Evolutionary conservation across 2,113 vertebrate species (phyloP).

Genomic region (Actenoides lindsayi): DNA sequence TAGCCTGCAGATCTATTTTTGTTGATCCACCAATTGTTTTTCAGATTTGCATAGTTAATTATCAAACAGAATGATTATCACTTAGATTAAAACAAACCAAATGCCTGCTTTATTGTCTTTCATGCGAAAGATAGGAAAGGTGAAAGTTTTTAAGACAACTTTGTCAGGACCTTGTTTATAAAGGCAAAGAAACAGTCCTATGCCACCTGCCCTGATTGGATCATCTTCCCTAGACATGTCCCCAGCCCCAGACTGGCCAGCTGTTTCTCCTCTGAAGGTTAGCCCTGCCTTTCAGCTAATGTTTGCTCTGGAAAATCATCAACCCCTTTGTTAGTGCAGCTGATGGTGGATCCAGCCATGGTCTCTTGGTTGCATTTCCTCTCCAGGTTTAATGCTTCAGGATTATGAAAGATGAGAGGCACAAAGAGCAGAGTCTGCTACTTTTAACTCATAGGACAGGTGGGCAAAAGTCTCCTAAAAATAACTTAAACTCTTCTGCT

Average conservation of each 20-base stretch:
- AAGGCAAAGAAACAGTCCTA: background rate
- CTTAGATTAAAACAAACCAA: slow-evolving; percentile 26
- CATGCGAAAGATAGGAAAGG: background rate
- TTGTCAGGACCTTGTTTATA: background rate
- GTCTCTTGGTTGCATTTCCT: background rate
- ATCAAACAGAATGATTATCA: slow-evolving; percentile 2
- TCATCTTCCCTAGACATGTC: background rate
- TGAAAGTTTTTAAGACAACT: background rate
- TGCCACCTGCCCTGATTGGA: background rate
- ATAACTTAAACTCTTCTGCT: slow-evolving; percentile 28
- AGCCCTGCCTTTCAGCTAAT: background rate
- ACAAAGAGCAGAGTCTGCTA: background rate
- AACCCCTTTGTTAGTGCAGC: background rate
- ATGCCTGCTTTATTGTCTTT: background rate
- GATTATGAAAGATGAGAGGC: background rate
- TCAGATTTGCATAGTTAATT: slow-evolving; percentile 22
- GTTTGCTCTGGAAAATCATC: slow-evolving; percentile 44
- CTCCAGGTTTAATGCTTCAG: slow-evolving; percentile 34
- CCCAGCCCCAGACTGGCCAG: background rate
- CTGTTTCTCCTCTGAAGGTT: background rate
- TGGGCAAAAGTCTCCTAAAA: background rate
- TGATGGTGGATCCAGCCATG: background rate
- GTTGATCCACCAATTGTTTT: slow-evolving; percentile 30
- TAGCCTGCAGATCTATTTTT: slow-evolving; percentile 35
- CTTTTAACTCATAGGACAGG: background rate